Base-by-base conservation (phyloP, 2,888 invertebrate species). In the Dolichomitus sp. region DNA sequence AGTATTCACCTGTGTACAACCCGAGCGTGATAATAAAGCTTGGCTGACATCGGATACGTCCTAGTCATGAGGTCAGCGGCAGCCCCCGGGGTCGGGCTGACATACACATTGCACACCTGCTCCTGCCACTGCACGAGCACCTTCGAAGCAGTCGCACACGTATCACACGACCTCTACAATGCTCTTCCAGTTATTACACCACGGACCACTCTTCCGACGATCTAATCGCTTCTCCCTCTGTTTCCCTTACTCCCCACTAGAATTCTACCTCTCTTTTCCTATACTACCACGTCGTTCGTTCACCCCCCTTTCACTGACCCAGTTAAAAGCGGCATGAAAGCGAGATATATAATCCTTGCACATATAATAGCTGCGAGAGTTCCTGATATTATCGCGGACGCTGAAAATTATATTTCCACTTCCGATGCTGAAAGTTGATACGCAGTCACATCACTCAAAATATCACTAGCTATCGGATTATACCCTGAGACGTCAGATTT, bases 141-240 rank as follows among this genome's bases (percentile, higher is more conserved):
- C 80, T 76, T 72, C 77, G 59, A 80, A 65, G 79, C 63, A 68
- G 50, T 57, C 68, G 50, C 78, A 59, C 63, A 72, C 78, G 77
- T n/a, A 54, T 54, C 54, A 27, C 54, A 54, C 68, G 37, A 66
- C 65, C 77, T 74, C 74, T 59, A 54, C 80, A 33, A 68, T 72
- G 81, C 74, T 82, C 83, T 84, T 80, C 68, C 80, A 83, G 75
- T 75, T 73, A 84, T 86, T 76, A 72, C 80, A 54, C 74, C 48
- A 50, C 59, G 42, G 70, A 66, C 83, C 83, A 84, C 81, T 82
- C 84, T 83, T 80, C 59, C 72, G 76, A 80, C 70, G 54, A 83
- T 63, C 73, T 75, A 84, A 80, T 84, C 80, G 77, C 77, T 81
- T 81, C 48, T 65, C 73, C 66, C 54, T 57, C 59, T 57, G 57